A percentile compares a stretch with the other conserved stretches of the same genome.
Conservation (phyloP, 2,888 invertebrate genomes). For the Melanargia galathea region DNA sequence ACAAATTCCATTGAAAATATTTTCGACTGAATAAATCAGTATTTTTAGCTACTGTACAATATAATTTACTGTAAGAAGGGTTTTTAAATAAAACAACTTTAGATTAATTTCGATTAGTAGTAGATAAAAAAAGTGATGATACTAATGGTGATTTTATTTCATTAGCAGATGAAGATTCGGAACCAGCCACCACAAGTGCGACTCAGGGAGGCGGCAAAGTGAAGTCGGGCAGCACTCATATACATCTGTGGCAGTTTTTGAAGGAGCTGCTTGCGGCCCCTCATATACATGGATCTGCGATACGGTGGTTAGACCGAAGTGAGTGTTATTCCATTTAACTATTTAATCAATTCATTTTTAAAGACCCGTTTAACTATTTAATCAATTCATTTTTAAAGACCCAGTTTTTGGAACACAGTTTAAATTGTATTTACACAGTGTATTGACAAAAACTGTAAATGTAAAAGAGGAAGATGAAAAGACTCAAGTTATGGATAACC, state of each 20-base stretch:
- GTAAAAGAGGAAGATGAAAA: too few relatives aligned
- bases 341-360: not conserved
- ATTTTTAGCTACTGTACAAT: too few relatives aligned
- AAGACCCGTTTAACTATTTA: not conserved
- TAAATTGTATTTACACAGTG: too few relatives aligned
- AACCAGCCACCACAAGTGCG: constrained; percentile 65
- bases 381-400: too few relatives aligned
- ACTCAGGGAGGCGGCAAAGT: constrained; percentile 58
- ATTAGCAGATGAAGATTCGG: constrained; percentile 83
- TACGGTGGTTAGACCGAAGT: constrained; percentile 97
- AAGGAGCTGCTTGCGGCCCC: constrained; percentile 96
- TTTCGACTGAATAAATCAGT: too few relatives aligned
- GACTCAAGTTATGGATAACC: too few relatives aligned
- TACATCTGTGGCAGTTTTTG: constrained; percentile 99
- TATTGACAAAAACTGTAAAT: too few relatives aligned
- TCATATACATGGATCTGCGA: constrained; percentile 94
- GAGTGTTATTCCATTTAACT: constrained; percentile 48
- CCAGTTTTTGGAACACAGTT: too few relatives aligned
- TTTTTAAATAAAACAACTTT: too few relatives aligned
- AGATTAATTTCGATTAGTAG: not conserved
- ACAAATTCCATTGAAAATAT: too few relatives aligned
- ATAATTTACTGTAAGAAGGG: too few relatives aligned
- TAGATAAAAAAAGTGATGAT: not conserved
- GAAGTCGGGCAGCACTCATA: constrained; percentile 90
- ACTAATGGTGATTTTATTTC: constrained; percentile 23